Evolutionary conservation across 2,797 vertebrate species (phyloP), one percentile per base, ranked within the genome.

Genomic region (Sebastes steindachneri): DNA sequence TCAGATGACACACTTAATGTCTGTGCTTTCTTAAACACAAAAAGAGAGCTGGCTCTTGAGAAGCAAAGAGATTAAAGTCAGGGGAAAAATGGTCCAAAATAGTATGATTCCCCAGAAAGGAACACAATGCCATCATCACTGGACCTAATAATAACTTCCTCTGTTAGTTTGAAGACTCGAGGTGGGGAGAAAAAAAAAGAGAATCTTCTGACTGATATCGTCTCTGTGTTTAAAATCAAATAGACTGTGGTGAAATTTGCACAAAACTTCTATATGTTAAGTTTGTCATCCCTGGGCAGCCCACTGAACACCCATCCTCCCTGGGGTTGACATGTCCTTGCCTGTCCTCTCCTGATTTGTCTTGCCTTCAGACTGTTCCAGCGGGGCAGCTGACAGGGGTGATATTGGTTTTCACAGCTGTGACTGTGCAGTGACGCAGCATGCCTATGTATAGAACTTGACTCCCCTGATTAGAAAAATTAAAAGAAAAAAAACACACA

Each of bases 361-460:
- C 92, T 94, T 87, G 89, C 95, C 93, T 91, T 92, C 89, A 90
- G 93, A 93, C 92, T 92, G 90, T 79, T 89, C 93, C 87, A 77
- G 68, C 5, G 62, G 88, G 90, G 86, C 90, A 90, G 88, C 90
- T 89, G 90, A 92, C 79, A 81, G 90, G 88, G 90, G 80, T 85
- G 86, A 84, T 93, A 87, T 91, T 92, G 92, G 90, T 92, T 93
- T 94, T 89, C 94, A 94, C 93, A 94, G 94, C 89, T 94, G 93
- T 94, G 93, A 95, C 93, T 89, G 94, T 95, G 92, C 93, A 88
- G 94, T 94, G 93, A 94, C 90, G 91, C 94, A 92, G 95, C 95
- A 96, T 96, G 95, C 94, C 84, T 94, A 92, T 95, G 94, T 94
- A 93, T 94, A 93, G 84, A 95, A 92, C 88, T 85, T 85, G 77